phyloP scores from a whole-genome alignment of 2,113 vertebrate genomes.

The Zosterops borbonicus region DNA sequence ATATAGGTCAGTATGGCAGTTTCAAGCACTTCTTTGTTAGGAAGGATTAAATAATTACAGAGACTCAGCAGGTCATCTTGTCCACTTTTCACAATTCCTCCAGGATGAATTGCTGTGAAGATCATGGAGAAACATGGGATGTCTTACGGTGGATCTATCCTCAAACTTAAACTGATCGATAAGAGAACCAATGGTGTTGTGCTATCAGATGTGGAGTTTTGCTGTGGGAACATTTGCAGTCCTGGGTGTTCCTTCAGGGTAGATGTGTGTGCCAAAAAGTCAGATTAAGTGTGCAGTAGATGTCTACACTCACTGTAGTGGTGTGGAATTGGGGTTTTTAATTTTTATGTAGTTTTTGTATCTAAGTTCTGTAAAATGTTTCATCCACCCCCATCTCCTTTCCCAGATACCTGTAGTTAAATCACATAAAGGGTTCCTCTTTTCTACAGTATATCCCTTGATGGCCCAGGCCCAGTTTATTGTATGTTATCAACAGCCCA shows the following conservation, averaged over 20 bases:
- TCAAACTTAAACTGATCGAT: background rate
- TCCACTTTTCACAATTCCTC: background rate
- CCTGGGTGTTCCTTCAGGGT: background rate
- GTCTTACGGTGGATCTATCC: background rate
- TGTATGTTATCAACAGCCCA: too few relatives aligned
- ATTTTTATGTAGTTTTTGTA: too few relatives aligned
- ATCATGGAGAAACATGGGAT: background rate
- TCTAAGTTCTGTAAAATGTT: too few relatives aligned
- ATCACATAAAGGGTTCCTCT: too few relatives aligned
- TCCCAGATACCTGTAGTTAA: too few relatives aligned
- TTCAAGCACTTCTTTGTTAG: background rate
- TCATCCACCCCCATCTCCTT: too few relatives aligned
- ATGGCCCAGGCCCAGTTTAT: too few relatives aligned
- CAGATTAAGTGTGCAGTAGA: background rate
- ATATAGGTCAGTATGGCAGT: background rate
- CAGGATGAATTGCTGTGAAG: background rate
- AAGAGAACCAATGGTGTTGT: accelerated
- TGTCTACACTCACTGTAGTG: background rate
- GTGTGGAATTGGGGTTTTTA: too few relatives aligned
- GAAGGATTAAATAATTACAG: background rate
- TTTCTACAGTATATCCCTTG: too few relatives aligned
- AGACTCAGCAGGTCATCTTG: background rate
- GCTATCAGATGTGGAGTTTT: background rate
- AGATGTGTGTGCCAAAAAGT: background rate
- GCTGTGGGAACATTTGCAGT: background rate